phyloP scores from a whole-genome alignment of 1,140 invertebrate species.

The Trigoniulus corallinus region DNA sequence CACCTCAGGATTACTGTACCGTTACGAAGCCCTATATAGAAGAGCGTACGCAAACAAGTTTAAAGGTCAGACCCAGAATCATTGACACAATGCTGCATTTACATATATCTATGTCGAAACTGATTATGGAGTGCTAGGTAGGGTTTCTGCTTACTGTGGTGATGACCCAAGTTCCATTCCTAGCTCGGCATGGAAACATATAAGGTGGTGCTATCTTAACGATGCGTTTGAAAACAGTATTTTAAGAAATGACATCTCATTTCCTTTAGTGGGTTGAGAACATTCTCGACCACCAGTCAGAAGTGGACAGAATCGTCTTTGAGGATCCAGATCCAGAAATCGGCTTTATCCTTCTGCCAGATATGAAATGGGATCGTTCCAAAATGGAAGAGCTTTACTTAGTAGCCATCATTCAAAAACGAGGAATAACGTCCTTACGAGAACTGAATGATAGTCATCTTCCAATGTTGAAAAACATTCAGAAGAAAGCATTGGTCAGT shows the following conservation, averaged over 20 bases:
- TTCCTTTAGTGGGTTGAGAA: conserved; percentile 99
- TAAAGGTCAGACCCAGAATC: conserved; percentile 53
- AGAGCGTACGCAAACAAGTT: conserved; percentile 21
- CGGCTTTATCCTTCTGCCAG: conserved; percentile 78
- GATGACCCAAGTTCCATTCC: no score
- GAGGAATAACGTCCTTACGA: conserved; percentile 59
- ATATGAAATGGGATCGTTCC: conserved; percentile 84
- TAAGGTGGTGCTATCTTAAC: no score
- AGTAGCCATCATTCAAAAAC: conserved; percentile 55
- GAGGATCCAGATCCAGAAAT: conserved; percentile 58
- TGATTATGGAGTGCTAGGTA: neutral
- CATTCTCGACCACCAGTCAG: conserved; percentile 76
- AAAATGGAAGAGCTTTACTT: conserved; percentile 60
- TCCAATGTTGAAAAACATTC: conserved; percentile 64
- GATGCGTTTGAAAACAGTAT: no score
- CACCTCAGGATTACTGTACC: conserved; percentile 57
- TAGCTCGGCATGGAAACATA: no score
- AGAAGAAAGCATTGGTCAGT: conserved; percentile 46
- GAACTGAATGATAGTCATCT: conserved; percentile 62
- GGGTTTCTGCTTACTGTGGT: no score
- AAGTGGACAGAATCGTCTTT: conserved; percentile 67
- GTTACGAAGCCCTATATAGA: conserved; percentile 60
- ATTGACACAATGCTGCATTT: conserved; percentile 26
- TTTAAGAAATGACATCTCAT: no score
- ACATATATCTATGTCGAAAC: neutral